Evolutionary conservation across 2,797 vertebrate genomes (phyloP), one percentile per base, ranked within the genome.

Genomic region (Lutra lutra): DNA sequence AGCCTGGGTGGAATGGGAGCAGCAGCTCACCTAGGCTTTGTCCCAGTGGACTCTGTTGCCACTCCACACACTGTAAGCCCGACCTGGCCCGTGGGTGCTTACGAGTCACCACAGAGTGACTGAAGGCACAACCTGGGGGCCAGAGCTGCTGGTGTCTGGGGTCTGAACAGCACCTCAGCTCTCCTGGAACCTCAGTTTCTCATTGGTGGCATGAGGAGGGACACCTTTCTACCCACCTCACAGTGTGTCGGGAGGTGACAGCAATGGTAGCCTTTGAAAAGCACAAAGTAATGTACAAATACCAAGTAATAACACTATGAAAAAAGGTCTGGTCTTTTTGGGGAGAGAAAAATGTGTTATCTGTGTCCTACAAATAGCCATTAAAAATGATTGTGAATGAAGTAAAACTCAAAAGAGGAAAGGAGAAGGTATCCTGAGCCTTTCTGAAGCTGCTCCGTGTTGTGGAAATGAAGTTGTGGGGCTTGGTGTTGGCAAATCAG

Each of bases 401-500:
- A 62, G 86, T 38, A 38, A 32, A 62, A 85, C n/a, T 51, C 17
- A 23, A n/a, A 58, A 17, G 11, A 46, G 35, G 51, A 85, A 68
- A 66, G 38, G 29, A 17, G 60, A 54, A 56, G 43, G 8, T 18
- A 58, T 5, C 27, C 32, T 1, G 82, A 56, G 32, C 23, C 38
- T 87, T 85, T 60, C 51, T 15, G 64, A 80, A 48, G 51, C 66
- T 64, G 43, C 17, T 25, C 4, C 7, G 51, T 17, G 62, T 21
- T 21, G 78, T 29, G 48, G 21, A 84, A 5, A 46, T 5, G 48
- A 38, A 84, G 40, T 70, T 0, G 3, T n/a, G 51, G 17, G 25
- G 7, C n/a, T 72, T 14, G n/a, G 51, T 27, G 0, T 32, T 32
- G 9, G 21, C 12, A 8, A 32, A 23, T 25, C 9, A 8, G 60